Evolutionary conservation across 2,113 vertebrate genomes (phyloP).

Genomic region (Strix uralensis): DNA sequence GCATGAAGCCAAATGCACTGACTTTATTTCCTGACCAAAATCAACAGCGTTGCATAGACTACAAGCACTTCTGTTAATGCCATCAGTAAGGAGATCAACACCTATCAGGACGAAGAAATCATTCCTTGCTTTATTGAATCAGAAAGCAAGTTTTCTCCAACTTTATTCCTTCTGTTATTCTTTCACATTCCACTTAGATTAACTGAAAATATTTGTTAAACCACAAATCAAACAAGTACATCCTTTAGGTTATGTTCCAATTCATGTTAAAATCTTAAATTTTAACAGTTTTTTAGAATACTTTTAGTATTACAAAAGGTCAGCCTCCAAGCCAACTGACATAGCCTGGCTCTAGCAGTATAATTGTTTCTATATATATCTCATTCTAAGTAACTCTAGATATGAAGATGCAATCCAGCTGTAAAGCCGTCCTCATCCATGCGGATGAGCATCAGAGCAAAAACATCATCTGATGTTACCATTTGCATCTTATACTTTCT

Average conservation of each 20-base stretch:
- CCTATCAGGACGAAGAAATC: not conserved
- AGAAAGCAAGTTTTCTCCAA: not conserved
- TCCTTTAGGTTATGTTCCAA: not conserved
- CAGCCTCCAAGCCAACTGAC: not conserved
- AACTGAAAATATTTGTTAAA: not conserved
- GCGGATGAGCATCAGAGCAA: not conserved
- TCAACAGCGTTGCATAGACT: not conserved
- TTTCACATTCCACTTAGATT: not conserved
- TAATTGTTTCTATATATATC: no score
- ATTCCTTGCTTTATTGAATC: not conserved
- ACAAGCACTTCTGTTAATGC: not conserved
- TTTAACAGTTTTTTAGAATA: not conserved
- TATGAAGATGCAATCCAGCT: not conserved
- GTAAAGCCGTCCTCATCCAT: not conserved
- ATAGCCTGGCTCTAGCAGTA: not conserved
- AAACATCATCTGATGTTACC: not conserved
- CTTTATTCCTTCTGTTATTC: not conserved
- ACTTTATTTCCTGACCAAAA: not conserved
- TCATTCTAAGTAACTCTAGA: not conserved
- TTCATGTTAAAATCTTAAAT: not conserved
- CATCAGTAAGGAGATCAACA: not conserved
- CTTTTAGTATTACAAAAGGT: not conserved
- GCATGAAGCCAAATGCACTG: not conserved
- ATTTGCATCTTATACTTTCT: not conserved
- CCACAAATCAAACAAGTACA: not conserved